Conservation (phyloP, 2,797 vertebrate species). For the Chromobotia macracanthus region DNA sequence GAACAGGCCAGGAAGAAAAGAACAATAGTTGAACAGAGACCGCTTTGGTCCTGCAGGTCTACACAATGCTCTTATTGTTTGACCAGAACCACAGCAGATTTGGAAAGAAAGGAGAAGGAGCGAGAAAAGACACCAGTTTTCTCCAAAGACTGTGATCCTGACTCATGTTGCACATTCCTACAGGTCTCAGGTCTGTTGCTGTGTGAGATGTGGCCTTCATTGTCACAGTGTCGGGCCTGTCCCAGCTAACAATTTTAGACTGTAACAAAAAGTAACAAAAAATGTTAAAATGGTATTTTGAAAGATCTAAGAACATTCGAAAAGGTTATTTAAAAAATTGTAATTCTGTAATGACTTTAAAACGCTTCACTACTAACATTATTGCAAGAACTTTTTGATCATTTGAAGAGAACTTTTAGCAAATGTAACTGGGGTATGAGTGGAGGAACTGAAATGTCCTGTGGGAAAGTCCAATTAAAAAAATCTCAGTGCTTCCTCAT, state of each 20-base stretch:
- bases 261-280: no score
- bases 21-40: slow-evolving; percentile 52
- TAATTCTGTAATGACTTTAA: no score
- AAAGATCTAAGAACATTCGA: no score
- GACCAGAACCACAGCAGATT: slow-evolving; percentile 53
- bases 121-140: slow-evolving; percentile 45
- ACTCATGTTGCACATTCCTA: slow-evolving; percentile 71
- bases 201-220: slow-evolving; percentile 45
- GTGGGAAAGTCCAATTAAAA: neutral
- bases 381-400: no score
- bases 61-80: slow-evolving; percentile 72
- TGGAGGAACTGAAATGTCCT: slow-evolving; percentile 27
- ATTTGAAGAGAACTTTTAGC: no score
- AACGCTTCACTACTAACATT: no score
- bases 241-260: no score
- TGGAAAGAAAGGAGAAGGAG: slow-evolving; percentile 61
- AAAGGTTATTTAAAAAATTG: no score
- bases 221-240: slow-evolving; percentile 29
- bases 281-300: no score
- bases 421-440: neutral
- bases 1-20: slow-evolving; percentile 55
- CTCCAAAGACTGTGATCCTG: slow-evolving; percentile 37
- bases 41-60: slow-evolving; percentile 59
- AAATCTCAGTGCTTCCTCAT: slow-evolving; percentile 24
- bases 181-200: slow-evolving; percentile 70